Base-by-base conservation (phyloP, 2,113 vertebrate species). In the Anseranas semipalmata region DNA sequence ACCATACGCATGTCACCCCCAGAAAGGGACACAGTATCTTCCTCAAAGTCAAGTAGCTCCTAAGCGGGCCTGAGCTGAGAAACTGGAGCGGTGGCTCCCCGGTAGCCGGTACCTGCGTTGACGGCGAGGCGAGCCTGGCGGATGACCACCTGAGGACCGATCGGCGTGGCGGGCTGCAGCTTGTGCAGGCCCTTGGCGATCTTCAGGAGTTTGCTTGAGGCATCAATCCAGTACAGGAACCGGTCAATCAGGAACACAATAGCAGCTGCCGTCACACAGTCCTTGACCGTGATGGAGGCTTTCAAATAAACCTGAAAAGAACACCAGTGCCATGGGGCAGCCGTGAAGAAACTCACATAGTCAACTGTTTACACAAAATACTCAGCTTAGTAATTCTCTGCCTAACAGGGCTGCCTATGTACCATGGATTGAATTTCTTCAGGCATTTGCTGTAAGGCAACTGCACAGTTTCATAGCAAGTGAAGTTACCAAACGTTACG, bases 101-200 rank as follows among this genome's bases (percentile, higher is more conserved):
- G 20, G 76, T 65, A 32, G 73, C 89, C 50, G 76, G 88, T 97
- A 99, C 99, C 99, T 92, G 98, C 79, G 95, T 98, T 99, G 67
- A 98, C 93, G 2, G 98, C 98, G 30, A 99, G 93, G 18, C 99
- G 98, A 71, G 99, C 99, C 87, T 99, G 99, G 75, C 99, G 98
- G 89, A 99, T 98, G 81, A 99, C 98, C 97, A 99, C 85, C 98
- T 99, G 99, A 5, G 99, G 99, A 19, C 99, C 98, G 32, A 99
- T 96, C 1, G 99, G 99, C 1, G 96, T 95, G 3, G 84, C 17
- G 3, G 98, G 99, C 83, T 98, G 96, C 84, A 95, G 92, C 62
- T 78, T 87, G 97, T 99, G 99, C 76, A 99, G 97, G 37, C 97
- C 97, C 90, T 98, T 98, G 96, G 98, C 98, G 5, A 99, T 97